Percentiles rank a stretch among this genome's conserved stretches.
Evolutionary conservation across 2,113 vertebrate species (phyloP).

Genomic region (Trachemys scripta): DNA sequence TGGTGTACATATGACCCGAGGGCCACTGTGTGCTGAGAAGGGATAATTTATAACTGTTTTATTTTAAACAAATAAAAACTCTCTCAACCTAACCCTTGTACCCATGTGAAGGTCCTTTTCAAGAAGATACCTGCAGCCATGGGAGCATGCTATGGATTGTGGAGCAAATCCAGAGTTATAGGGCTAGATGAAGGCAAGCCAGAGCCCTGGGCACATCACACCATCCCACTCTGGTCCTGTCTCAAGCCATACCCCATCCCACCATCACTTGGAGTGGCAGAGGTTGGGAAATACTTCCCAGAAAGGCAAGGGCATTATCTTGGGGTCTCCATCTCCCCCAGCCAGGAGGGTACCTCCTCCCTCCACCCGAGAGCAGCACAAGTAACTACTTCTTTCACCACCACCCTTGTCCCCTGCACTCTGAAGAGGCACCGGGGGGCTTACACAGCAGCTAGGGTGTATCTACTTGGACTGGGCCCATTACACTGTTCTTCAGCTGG

Average conservation of each 20-base stretch:
- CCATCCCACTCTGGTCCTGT: background rate
- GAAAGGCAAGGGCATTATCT: background rate
- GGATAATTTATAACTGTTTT: background rate
- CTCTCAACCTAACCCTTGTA: background rate
- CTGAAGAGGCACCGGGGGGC: background rate
- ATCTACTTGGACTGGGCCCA: background rate
- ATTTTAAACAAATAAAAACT: background rate
- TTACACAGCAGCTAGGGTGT: background rate
- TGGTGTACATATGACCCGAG: background rate
- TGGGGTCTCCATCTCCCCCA: background rate
- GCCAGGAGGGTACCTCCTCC: background rate
- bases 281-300: background rate
- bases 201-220: accelerated
- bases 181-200: background rate
- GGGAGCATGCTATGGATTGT: background rate
- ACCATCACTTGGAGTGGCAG: background rate
- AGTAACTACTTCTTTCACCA: too few species aligned
- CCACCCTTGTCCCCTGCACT: background rate
- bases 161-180: background rate
- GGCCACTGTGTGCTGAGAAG: background rate
- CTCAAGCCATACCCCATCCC: background rate
- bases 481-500: background rate
- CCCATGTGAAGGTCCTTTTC: background rate
- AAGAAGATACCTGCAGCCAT: background rate
- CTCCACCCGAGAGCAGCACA: too few species aligned